Conservation (phyloP, 1,140 invertebrate species). For the Orius laevigatus region DNA sequence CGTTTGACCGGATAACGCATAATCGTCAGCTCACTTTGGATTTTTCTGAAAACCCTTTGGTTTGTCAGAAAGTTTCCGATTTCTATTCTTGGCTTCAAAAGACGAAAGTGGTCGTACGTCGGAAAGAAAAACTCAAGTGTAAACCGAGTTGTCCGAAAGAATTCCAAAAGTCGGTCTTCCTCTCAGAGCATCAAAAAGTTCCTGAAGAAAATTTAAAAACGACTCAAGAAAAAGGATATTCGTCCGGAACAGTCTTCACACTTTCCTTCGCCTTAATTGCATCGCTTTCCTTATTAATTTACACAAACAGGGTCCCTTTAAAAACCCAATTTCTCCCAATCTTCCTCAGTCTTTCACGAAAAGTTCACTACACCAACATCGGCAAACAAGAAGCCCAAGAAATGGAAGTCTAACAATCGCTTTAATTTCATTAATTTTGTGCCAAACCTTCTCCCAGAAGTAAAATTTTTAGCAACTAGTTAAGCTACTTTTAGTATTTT, state of each 20-base stretch:
- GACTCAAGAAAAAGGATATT: too few relatives aligned
- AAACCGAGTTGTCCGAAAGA: background rate
- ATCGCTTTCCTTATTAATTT: constrained; percentile 37
- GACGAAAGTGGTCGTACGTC: constrained; percentile 41
- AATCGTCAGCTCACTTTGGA: constrained; percentile 44
- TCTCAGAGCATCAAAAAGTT: constrained; percentile 24
- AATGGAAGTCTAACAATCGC: constrained; percentile 25
- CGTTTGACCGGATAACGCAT: constrained; percentile 37
- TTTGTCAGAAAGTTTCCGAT: constrained; percentile 41
- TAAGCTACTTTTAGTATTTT: too few relatives aligned
- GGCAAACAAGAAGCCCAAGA: constrained; percentile 32
- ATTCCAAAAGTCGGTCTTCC: constrained; percentile 11
- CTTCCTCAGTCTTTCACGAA: constrained; percentile 44
- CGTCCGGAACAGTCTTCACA: constrained; percentile 30
- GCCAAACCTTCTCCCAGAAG: background rate
- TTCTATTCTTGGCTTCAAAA: constrained; percentile 45
- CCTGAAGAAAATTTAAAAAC: constrained; percentile 15
- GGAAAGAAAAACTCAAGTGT: constrained; percentile 38
- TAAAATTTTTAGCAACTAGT: background rate
- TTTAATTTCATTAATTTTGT: background rate
- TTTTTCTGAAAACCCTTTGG: constrained; percentile 47
- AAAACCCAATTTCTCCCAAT: constrained; percentile 41
- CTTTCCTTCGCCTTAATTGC: constrained; percentile 35
- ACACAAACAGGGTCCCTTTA: constrained; percentile 39
- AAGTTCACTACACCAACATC: constrained; percentile 58